Conservation (phyloP, 2,888 invertebrate species). For the Drosophila buzzatii region DNA sequence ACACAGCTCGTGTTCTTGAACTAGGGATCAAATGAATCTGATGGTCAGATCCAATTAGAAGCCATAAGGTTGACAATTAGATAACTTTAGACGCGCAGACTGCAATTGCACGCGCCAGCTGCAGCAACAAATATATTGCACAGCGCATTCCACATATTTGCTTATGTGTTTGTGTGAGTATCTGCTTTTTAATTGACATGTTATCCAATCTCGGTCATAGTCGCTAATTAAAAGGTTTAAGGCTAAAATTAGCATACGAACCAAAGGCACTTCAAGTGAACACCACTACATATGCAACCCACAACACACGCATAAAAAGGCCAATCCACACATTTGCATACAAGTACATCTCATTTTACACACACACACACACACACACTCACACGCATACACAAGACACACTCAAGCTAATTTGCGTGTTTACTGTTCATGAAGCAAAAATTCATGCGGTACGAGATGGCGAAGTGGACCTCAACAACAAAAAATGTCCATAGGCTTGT, state of each 20-base stretch:
- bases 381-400: slow-evolving; percentile 11
- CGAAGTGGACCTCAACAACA: slow-evolving; percentile 34
- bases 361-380: slow-evolving; percentile 14
- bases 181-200: slow-evolving; percentile 52
- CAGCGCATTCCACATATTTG: slow-evolving; percentile 15
- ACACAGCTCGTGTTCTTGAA: slow-evolving; percentile 56
- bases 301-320: slow-evolving; percentile 23
- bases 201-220: slow-evolving; percentile 76
- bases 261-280: slow-evolving; percentile 57
- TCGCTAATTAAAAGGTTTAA: slow-evolving; percentile 81
- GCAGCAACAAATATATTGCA: slow-evolving; percentile 19
- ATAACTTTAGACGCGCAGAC: slow-evolving; percentile 41
- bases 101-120: slow-evolving; percentile 16
- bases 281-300: slow-evolving; percentile 41
- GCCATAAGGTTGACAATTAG: slow-evolving; percentile 47
- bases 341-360: slow-evolving; percentile 9
- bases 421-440: slow-evolving; percentile 66
- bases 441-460: slow-evolving; percentile 47
- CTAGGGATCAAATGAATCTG: slow-evolving; percentile 64
- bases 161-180: neutral
- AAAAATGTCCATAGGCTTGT: slow-evolving; percentile 21
- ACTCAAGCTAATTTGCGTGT: slow-evolving; percentile 59
- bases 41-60: slow-evolving; percentile 27
- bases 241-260: slow-evolving; percentile 77
- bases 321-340: slow-evolving; percentile 19